Conservation (phyloP, 2,888 invertebrate species). For the Hirtodrosophila alboralis region DNA sequence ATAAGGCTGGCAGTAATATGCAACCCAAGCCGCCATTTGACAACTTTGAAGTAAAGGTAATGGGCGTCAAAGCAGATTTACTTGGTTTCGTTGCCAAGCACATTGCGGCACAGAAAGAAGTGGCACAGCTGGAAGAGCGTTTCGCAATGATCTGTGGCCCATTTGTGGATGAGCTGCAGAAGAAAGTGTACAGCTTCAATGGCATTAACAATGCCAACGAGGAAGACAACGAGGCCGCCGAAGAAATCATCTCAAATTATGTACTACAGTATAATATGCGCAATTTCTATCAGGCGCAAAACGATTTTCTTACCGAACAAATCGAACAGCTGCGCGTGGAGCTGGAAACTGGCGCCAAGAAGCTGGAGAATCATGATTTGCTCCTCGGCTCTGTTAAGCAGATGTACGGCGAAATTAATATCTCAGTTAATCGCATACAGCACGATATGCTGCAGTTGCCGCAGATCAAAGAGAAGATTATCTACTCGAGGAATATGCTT, state of each 20-base stretch:
- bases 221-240: constrained; percentile 64
- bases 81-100: constrained; percentile 78
- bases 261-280: constrained; percentile 79
- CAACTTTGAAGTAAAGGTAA: constrained; percentile 74
- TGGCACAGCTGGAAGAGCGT: constrained; percentile 62
- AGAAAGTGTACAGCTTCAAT: constrained; percentile 77
- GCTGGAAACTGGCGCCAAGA: constrained; percentile 63
- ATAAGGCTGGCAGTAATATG: constrained; percentile 42
- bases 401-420: constrained; percentile 78
- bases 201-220: constrained; percentile 58
- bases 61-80: constrained; percentile 77
- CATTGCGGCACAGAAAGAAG: constrained; percentile 68
- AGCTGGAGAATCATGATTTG: constrained; percentile 80
- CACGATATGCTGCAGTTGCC: constrained; percentile 80
- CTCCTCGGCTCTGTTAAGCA: constrained; percentile 79
- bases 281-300: constrained; percentile 74
- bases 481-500: constrained; percentile 80
- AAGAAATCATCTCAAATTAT: constrained; percentile 80
- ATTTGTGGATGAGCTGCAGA: constrained; percentile 77
- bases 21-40: constrained; percentile 57
- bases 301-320: constrained; percentile 77
- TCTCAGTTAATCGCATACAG: constrained; percentile 79
- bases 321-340: constrained; percentile 75
- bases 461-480: constrained; percentile 83
- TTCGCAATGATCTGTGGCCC: constrained; percentile 69